phyloP scores from a whole-genome alignment of 37 sponge, comb jelly and placozoan species.

The Spongia lamella region DNA sequence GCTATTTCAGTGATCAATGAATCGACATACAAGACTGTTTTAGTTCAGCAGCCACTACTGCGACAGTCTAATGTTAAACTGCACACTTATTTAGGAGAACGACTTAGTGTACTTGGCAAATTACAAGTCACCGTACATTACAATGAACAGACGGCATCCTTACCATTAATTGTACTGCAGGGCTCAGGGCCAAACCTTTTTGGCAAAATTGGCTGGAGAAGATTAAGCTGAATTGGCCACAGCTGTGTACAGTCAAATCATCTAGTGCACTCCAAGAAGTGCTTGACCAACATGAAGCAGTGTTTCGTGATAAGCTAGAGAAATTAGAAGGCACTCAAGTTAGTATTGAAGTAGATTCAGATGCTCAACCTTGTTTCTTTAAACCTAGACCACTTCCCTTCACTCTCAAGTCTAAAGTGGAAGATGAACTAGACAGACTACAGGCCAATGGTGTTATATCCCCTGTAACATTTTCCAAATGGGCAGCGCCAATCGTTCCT shows the following conservation, averaged over 20 bases:
- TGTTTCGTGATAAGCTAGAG: neutral
- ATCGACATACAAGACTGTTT: too few relatives aligned
- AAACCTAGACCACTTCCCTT: too few relatives aligned
- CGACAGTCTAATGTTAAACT: neutral
- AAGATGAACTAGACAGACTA: too few relatives aligned
- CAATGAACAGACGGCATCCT: neutral
- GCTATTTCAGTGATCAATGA: too few relatives aligned
- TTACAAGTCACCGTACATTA: neutral
- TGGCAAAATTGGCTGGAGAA: neutral
- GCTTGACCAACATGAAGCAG: neutral
- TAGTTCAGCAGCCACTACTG: neutral
- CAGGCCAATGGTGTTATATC: too few relatives aligned
- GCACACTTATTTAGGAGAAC: constrained; percentile 4
- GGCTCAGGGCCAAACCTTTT: neutral
- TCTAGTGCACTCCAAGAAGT: neutral
- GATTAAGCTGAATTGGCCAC: neutral
- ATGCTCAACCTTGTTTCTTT: too few relatives aligned
- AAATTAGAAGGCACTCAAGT: neutral
- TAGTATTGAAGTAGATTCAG: too few relatives aligned
- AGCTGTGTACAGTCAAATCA: neutral
- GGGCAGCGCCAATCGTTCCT: too few relatives aligned
- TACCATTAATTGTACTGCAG: neutral
- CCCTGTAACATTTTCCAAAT: too few relatives aligned
- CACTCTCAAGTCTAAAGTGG: too few relatives aligned
- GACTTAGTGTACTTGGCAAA: neutral